These are phyloP conservation scores for Diplosoma virens DNA, from an alignment of 23 tunicate species.

Conservation along the genomic window DNA sequence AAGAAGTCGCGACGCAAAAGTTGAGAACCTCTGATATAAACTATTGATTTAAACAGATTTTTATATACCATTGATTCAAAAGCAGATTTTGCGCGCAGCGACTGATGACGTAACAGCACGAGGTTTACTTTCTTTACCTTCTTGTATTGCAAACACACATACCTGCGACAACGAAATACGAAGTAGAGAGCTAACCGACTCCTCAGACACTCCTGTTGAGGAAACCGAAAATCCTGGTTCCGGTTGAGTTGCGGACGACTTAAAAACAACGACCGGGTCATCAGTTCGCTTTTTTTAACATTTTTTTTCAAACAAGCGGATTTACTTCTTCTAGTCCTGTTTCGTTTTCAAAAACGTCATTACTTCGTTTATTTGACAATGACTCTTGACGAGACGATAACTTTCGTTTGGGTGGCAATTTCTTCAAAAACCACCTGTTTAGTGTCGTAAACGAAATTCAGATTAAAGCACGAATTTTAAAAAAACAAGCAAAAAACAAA, in stretches of 20 bases:
- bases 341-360: neutral
- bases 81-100: no score
- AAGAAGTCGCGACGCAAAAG: no score
- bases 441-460: neutral
- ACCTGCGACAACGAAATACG: constrained; percentile 77
- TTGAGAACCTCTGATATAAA: no score
- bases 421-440: constrained; percentile 66
- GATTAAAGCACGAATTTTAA: neutral
- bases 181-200: constrained; percentile 66
- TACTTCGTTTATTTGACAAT: constrained; percentile 39
- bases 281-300: neutral
- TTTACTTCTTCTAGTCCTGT: constrained; percentile 27
- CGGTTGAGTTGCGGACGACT: constrained; percentile 71
- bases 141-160: no score
- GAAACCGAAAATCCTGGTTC: constrained; percentile 53
- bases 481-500: neutral
- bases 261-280: neutral
- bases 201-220: constrained; percentile 47
- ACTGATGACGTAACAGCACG: no score
- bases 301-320: neutral
- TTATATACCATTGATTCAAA: no score
- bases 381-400: constrained; percentile 60
- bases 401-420: constrained; percentile 61
- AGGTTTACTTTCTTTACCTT: no score
- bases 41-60: no score